A percentile compares a stretch with the other conserved stretches of the same genome.
Conservation (phyloP, 1,140 invertebrate species). For the Lepidurus couesii region DNA sequence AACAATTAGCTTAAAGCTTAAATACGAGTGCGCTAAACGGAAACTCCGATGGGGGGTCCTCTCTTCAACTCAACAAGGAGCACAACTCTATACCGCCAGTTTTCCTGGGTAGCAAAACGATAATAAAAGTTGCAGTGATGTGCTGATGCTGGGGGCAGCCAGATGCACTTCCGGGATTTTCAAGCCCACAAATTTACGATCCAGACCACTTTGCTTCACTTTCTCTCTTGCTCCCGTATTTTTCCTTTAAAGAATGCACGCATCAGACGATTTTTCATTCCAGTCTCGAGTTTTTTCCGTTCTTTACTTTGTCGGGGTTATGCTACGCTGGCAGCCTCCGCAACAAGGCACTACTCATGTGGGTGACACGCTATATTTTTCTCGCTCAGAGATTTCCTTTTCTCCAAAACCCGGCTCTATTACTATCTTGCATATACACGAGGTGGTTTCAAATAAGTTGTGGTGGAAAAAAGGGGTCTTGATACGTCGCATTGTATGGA, state of each 20-base stretch:
- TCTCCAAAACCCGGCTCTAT: not conserved
- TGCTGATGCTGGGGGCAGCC: not conserved
- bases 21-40: conserved; percentile 2
- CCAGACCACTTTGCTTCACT: not conserved
- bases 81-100: not conserved
- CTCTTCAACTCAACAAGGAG: not conserved
- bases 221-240: not conserved
- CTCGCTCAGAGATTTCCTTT: not conserved
- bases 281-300: not conserved
- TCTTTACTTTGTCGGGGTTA: not conserved
- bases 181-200: not conserved
- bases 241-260: not conserved
- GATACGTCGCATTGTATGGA: conserved; percentile 11
- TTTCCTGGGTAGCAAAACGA: conserved; percentile 1
- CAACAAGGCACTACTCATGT: not conserved
- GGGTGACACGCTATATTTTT: conserved; percentile 14
- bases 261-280: not conserved
- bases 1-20: conserved; percentile 12
- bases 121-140: conserved; percentile 9
- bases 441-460: not conserved
- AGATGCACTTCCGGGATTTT: conserved; percentile 18
- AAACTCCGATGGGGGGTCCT: not conserved
- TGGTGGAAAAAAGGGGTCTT: not conserved
- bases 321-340: not conserved
- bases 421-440: conserved; percentile 6